Conservation (phyloP, 2,113 vertebrate genomes). For the Paramisgurnus dabryanus region DNA sequence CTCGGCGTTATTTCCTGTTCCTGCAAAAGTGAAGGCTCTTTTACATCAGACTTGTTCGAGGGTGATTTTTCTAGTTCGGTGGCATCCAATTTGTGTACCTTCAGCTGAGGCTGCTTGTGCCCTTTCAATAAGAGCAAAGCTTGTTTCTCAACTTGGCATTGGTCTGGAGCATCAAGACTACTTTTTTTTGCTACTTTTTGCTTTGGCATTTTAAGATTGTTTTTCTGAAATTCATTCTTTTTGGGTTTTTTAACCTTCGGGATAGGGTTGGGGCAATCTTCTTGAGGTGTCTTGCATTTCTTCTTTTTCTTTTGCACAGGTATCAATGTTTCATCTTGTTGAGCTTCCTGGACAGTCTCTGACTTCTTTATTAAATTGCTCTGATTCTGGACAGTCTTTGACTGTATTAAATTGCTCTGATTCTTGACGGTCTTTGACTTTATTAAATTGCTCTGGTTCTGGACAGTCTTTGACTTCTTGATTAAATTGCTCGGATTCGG, state of each 20-base stretch:
- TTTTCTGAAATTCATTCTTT: slow-evolving; percentile 55
- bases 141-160: slow-evolving; percentile 63
- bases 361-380: slow-evolving; percentile 44
- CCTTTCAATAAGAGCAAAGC: slow-evolving; percentile 76
- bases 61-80: slow-evolving; percentile 63
- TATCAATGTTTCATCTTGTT: slow-evolving; percentile 45
- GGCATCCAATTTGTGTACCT: slow-evolving; percentile 73
- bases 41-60: slow-evolving; percentile 44
- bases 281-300: slow-evolving; percentile 51
- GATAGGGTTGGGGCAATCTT: slow-evolving; percentile 52
- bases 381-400: slow-evolving; percentile 51
- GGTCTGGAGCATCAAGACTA: slow-evolving; percentile 21
- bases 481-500: no score
- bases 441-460: slow-evolving; percentile 58
- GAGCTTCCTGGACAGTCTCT: slow-evolving; percentile 19
- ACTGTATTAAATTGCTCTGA: no score
- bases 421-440: slow-evolving; percentile 13
- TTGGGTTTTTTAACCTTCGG: slow-evolving; percentile 47
- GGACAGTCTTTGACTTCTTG: no score
- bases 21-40: slow-evolving; percentile 33
- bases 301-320: slow-evolving; percentile 69
- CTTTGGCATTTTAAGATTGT: slow-evolving; percentile 44
- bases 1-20: not conserved
- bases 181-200: slow-evolving; percentile 41
- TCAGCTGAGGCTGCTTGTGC: slow-evolving; percentile 78